Percentiles rank a stretch among this genome's conserved stretches.
Conservation (phyloP, 1,140 invertebrate species). For the Drosophila tani region DNA sequence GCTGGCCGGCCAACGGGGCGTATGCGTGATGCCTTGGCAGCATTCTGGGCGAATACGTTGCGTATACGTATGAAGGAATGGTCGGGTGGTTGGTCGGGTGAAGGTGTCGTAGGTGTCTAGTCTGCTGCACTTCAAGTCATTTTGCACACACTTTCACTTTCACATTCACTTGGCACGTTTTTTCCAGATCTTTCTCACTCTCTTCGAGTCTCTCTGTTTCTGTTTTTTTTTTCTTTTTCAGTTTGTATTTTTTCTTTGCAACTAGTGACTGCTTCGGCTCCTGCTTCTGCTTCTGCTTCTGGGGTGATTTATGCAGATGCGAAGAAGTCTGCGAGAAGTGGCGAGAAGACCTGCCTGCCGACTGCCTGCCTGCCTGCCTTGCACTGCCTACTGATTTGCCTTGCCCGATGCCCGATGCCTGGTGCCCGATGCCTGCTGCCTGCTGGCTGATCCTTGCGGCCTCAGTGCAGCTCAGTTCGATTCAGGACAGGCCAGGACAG, state of each 20-base stretch:
- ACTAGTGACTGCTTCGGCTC: slow-evolving; percentile 34
- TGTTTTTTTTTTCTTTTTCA: slow-evolving; percentile 21
- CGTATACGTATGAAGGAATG: slow-evolving; percentile 11
- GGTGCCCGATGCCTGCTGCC: slow-evolving; percentile 41
- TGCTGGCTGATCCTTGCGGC: slow-evolving; percentile 32
- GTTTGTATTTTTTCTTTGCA: slow-evolving; percentile 39
- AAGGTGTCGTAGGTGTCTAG: slow-evolving; percentile 24
- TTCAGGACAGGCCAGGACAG: slow-evolving; percentile 53
- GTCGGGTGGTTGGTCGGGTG: slow-evolving; percentile 6
- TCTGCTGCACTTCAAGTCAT: slow-evolving; percentile 73
- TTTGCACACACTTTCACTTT: slow-evolving; percentile 60
- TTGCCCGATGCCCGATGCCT: slow-evolving; percentile 44
- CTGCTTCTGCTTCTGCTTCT: slow-evolving; percentile 36
- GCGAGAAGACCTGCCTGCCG: slow-evolving; percentile 63
- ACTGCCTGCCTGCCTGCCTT: slow-evolving; percentile 71
- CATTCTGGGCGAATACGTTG: slow-evolving; percentile 24
- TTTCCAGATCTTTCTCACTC: slow-evolving; percentile 12
- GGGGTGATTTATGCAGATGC: slow-evolving; percentile 77
- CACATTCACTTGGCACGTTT: slow-evolving; percentile 69
- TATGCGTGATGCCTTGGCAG: slow-evolving; percentile 33
- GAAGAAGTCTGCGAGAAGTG: slow-evolving; percentile 64
- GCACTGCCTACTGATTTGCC: slow-evolving; percentile 69
- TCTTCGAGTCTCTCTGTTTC: slow-evolving; percentile 16
- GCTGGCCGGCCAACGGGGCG: slow-evolving; percentile 34
- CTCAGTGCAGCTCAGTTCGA: slow-evolving; percentile 19